Percentiles rank a stretch among this genome's conserved stretches.
phyloP scores from a whole-genome alignment of 2,797 vertebrate species.

The Bradypodion ventrale region DNA sequence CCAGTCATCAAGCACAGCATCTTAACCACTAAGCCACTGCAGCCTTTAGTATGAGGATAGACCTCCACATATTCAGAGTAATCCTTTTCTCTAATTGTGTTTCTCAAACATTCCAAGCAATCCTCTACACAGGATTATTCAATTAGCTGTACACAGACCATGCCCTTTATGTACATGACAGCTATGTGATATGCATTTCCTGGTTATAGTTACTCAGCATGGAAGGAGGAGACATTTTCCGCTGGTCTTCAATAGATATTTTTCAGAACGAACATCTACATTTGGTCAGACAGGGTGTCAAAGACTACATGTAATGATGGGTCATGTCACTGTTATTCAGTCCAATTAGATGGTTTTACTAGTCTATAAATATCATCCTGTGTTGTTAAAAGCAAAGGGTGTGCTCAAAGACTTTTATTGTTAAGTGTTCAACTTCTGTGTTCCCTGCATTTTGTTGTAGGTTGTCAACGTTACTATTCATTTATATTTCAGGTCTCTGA shows the following conservation, averaged over 20 bases:
- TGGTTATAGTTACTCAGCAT: not conserved
- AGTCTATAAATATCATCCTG: conserved; percentile 20
- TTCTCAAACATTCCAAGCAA: no score
- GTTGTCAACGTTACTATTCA: conserved; percentile 71
- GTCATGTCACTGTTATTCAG: not conserved
- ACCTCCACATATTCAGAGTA: no score
- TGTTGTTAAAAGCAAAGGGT: not conserved
- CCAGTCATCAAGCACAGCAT: no score
- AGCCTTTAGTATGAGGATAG: no score
- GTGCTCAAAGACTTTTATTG: conserved; percentile 57
- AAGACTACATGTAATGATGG: not conserved
- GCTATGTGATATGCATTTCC: no score
- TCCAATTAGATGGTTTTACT: not conserved
- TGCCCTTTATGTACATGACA: not conserved
- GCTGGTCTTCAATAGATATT: not conserved
- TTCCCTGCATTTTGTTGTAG: conserved; percentile 60
- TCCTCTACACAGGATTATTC: not conserved
- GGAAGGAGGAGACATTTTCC: not conserved
- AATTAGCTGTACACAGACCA: not conserved
- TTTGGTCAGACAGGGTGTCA: not conserved
- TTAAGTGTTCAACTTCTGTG: conserved; percentile 66
- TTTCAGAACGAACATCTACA: not conserved
- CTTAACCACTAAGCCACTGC: no score
- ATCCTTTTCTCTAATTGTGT: no score
- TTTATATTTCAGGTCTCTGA: conserved; percentile 69